Percentiles rank a stretch among this genome's conserved stretches.
Conservation (phyloP, 2,888 invertebrate genomes). For the Cepaea hortensis region DNA sequence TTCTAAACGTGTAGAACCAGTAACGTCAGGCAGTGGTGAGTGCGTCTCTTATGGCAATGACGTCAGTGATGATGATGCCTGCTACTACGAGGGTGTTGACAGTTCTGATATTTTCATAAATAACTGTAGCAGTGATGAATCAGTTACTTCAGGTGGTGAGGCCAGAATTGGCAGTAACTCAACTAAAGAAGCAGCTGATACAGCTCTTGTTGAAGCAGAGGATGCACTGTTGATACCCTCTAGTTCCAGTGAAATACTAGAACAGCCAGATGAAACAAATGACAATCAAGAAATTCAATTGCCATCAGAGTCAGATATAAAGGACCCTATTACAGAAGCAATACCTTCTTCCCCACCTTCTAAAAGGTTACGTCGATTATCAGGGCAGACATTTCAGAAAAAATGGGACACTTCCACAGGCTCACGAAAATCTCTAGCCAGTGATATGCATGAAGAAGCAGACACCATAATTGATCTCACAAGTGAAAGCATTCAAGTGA, state of each 20-base stretch:
- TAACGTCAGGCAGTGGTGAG: conserved; percentile 29
- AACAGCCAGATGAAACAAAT: neutral
- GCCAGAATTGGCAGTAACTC: conserved; percentile 1
- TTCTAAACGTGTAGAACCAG: conserved; percentile 35
- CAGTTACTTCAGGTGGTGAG: conserved; percentile 34
- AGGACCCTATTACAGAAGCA: neutral
- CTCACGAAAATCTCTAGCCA: neutral
- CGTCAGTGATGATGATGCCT: conserved; percentile 43
- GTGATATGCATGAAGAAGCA: neutral
- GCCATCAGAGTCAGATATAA: neutral
- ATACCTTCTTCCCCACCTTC: conserved; percentile 23
- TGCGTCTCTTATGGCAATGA: conserved; percentile 31
- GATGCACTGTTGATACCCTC: neutral
- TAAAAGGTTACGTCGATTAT: conserved; percentile 32
- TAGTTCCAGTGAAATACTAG: neutral
- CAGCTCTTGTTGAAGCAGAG: neutral
- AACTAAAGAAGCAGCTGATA: neutral
- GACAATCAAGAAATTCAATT: neutral
- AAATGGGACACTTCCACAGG: conserved; percentile 21
- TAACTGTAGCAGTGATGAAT: conserved; percentile 47
- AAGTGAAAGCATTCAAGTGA: conserved; percentile 6
- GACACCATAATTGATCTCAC: conserved; percentile 23
- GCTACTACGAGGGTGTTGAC: conserved; percentile 49
- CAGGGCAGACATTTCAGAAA: conserved; percentile 37
- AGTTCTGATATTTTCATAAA: conserved; percentile 45